A percentile compares a stretch with the other conserved stretches of the same genome.
phyloP scores from a whole-genome alignment of 2,797 vertebrate genomes.

The Microchirus variegatus region DNA sequence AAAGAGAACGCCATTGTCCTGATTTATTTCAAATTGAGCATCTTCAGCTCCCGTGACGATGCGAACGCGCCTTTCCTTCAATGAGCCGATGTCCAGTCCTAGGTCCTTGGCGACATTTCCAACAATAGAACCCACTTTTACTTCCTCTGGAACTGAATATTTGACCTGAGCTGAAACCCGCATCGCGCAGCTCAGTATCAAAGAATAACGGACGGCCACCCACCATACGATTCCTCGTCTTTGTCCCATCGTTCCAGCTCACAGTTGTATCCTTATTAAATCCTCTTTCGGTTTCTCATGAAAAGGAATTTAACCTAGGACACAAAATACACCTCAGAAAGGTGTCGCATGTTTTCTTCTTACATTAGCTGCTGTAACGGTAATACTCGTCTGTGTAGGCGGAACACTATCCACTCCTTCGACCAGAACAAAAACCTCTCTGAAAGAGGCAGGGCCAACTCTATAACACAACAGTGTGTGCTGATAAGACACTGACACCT shows the following conservation, averaged over 20 bases:
- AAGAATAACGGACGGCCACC: slow-evolving; percentile 26
- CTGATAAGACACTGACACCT: slow-evolving; percentile 66
- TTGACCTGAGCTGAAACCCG: slow-evolving; percentile 73
- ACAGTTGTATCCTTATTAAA: not conserved
- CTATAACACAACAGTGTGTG: not conserved
- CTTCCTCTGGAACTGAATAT: slow-evolving; percentile 82
- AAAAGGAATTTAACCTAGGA: not conserved
- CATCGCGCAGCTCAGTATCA: slow-evolving; percentile 42
- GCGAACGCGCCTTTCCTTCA: slow-evolving; percentile 67
- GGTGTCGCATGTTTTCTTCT: rapidly evolving
- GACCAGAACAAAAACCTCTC: slow-evolving; percentile 19
- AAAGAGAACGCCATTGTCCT: slow-evolving; percentile 76
- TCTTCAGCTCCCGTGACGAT: slow-evolving; percentile 77
- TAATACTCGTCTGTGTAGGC: not conserved
- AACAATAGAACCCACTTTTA: slow-evolving; percentile 73
- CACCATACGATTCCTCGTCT: slow-evolving; percentile 39
- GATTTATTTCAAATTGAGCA: slow-evolving; percentile 74
- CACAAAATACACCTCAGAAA: not conserved
- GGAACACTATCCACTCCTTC: not conserved
- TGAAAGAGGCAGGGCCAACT: slow-evolving; percentile 39
- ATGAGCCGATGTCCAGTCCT: slow-evolving; percentile 68
- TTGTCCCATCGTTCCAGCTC: slow-evolving; percentile 61
- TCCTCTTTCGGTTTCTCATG: not conserved
- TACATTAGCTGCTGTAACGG: not conserved
- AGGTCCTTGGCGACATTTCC: slow-evolving; percentile 84